Base-by-base conservation (phyloP, 2,797 vertebrate species). In the Pagetopsis macropterus region DNA sequence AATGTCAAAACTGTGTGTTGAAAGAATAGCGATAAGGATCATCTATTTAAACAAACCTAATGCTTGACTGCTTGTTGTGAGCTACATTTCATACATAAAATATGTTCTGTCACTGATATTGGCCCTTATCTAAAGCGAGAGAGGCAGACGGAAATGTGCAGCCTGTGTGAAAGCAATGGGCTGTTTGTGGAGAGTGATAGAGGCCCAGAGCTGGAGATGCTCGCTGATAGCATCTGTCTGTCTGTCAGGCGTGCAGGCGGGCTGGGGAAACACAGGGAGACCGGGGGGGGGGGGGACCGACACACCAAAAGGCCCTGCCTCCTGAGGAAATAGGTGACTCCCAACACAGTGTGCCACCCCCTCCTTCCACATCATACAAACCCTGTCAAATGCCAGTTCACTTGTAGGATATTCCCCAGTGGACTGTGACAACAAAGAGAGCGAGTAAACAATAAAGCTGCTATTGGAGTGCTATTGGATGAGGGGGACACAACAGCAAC, bases 51-150 rank as follows among this genome's bases (percentile, higher is more conserved):
- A 98, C 96, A 97, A 96, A 95, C 94, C 94, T 95, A 95, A 97
- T 97, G 97, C 96, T 96, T 96, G 96, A 97, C 96, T 96, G 95
- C 96, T 93, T 96, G 96, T 96, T 94, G 95, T 93, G 95, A 91
- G 96, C 95, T 91, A 96, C 96, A 96, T 96, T 97, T 97, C 97
- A 97, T 97, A 98, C 96, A 97, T 98, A 97, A 99, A 99, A 97
- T 97, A 98, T 97, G 97, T 97, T 95, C 95, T 95, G 96, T 96
- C 95, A 96, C 96, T 95, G 97, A 99, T 98, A 99, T 96, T 59
- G 45, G 66, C 88, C 89, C 96, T 99, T 99, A 99, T 99, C 98
- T 96, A 93, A 94, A 95, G 94, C 94, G 91, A 96, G 96, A 96
- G 96, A 91, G 90, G 92, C 89, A 91, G 93, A 86, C 82, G 76